Percentiles rank a stretch among this genome's conserved stretches.
Conservation (phyloP, 2,113 vertebrate genomes). For the Capra hircus region DNA sequence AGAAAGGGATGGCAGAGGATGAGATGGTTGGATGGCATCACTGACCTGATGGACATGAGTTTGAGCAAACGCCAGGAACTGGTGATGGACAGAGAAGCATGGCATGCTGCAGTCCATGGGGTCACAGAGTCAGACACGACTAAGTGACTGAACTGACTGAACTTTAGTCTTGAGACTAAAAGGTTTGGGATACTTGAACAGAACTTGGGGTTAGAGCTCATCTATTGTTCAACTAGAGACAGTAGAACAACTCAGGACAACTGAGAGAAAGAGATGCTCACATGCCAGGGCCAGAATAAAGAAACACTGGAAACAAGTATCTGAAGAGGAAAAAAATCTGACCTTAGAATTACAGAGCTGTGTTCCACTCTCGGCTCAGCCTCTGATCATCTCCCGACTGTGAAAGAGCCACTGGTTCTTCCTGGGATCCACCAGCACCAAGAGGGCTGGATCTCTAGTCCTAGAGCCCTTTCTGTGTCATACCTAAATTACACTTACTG, state of each 20-base stretch:
- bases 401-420: not conserved
- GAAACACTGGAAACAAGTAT: not conserved
- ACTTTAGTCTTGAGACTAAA: not conserved
- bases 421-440: not conserved
- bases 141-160: not conserved
- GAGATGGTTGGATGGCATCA: not conserved
- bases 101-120: not conserved
- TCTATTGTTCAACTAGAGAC: not conserved
- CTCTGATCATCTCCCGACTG: not conserved
- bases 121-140: accelerated
- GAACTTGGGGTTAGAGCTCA: not conserved
- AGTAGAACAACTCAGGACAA: not conserved
- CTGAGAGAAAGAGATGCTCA: not conserved
- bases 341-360: not conserved
- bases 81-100: not conserved
- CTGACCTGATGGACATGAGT: not conserved
- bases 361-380: not conserved
- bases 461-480: not conserved
- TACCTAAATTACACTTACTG: not conserved
- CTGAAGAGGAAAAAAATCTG: not conserved
- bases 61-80: not conserved
- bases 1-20: not conserved
- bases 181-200: not conserved
- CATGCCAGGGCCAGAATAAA: not conserved
- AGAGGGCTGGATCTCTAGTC: not conserved